Percentiles rank a stretch among this genome's conserved stretches.
These are phyloP conservation scores for Plusia festucae DNA, from an alignment of 2,888 invertebrate species.

Conservation along the genomic window DNA sequence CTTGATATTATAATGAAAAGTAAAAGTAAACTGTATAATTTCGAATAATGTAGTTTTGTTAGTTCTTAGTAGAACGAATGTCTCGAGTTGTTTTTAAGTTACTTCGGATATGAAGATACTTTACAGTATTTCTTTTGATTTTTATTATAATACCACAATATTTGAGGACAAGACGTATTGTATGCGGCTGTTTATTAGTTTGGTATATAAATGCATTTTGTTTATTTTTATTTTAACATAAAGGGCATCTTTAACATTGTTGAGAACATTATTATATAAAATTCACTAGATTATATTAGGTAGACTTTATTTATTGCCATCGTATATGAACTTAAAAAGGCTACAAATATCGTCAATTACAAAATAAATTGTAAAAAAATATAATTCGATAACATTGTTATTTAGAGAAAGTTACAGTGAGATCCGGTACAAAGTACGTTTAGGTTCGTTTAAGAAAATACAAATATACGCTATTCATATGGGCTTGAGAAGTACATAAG, in stretches of 20 bases:
- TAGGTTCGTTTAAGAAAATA: slow-evolving; percentile 1
- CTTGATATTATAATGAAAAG: slow-evolving; percentile 41
- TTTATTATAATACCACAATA: slow-evolving; percentile 28
- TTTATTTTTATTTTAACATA: slow-evolving; percentile 22
- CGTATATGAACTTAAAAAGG: slow-evolving; percentile 6
- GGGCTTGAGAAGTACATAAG: too few relatives aligned
- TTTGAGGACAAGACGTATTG: neutral
- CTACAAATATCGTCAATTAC: slow-evolving; percentile 48
- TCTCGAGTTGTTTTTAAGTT: slow-evolving; percentile 13
- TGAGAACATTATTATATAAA: neutral
- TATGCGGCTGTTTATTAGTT: slow-evolving; percentile 2
- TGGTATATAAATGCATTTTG: slow-evolving; percentile 31
- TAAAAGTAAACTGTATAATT: slow-evolving; percentile 27
- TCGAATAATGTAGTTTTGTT: slow-evolving; percentile 18
- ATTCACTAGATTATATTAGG: neutral
- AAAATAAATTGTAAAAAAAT: slow-evolving; percentile 10
- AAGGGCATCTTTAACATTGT: slow-evolving; percentile 8
- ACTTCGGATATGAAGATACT: slow-evolving; percentile 2
- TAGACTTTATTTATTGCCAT: neutral
- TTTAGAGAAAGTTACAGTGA: neutral
- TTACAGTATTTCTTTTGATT: slow-evolving; percentile 10
- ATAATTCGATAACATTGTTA: neutral
- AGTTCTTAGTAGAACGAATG: slow-evolving; percentile 18
- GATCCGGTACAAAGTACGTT: neutral
- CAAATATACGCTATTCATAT: neutral